Evolutionary conservation across 2,797 vertebrate genomes (phyloP).

Genomic region (Sorex maritimensis): DNA sequence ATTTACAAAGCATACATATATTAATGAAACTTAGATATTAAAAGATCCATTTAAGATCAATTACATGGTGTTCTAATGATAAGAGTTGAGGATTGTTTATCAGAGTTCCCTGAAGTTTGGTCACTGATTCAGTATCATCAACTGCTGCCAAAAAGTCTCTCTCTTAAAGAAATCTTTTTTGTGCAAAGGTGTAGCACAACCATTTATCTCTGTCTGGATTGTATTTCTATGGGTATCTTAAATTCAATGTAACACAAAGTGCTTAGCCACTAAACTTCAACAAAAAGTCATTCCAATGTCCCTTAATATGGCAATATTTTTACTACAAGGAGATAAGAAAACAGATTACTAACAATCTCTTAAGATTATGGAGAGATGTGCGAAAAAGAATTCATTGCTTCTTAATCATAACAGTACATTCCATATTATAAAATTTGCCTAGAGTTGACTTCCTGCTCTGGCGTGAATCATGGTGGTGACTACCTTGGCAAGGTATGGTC

Average conservation of each 20-base stretch:
- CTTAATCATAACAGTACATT: constrained; percentile 62
- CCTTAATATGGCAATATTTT: constrained; percentile 47
- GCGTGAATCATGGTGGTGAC: constrained; percentile 56
- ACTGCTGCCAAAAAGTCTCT: not conserved
- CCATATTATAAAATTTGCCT: constrained; percentile 68
- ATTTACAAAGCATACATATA: constrained; percentile 66
- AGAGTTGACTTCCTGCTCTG: constrained; percentile 73
- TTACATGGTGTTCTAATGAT: not conserved
- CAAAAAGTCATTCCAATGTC: not conserved
- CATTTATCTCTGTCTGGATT: constrained; percentile 5
- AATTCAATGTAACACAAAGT: constrained; percentile 56
- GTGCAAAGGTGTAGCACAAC: not conserved
- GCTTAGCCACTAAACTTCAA: constrained; percentile 29
- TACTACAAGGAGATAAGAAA: constrained; percentile 68
- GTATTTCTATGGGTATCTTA: constrained; percentile 35
- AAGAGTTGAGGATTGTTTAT: constrained; percentile 18
- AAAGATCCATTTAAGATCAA: constrained; percentile 36
- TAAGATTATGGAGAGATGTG: constrained; percentile 33
- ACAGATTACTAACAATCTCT: constrained; percentile 39
- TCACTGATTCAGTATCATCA: not conserved
- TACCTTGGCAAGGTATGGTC: constrained; percentile 73
- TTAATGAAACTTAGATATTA: constrained; percentile 50
- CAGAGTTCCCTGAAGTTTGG: not conserved
- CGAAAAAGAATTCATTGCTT: constrained; percentile 54
- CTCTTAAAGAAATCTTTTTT: not conserved